A percentile compares a stretch with the other conserved stretches of the same genome.
Evolutionary conservation across 1,140 invertebrate genomes (phyloP).

Genomic region (Battus philenor): DNA sequence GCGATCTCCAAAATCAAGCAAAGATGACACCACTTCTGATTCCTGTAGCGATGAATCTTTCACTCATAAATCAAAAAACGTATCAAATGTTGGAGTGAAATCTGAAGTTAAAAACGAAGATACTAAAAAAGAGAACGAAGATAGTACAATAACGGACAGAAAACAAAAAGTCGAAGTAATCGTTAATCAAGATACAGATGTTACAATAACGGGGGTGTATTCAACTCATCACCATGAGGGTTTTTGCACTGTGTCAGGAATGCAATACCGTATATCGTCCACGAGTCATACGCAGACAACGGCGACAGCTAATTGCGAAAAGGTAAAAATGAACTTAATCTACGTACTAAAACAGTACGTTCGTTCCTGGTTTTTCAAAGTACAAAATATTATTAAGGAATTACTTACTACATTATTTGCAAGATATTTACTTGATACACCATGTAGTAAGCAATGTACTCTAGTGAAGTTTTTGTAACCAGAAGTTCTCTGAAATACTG

Average conservation of each 20-base stretch:
- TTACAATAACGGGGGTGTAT: conserved; percentile 90
- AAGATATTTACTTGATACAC: too few species aligned
- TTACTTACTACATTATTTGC: too few species aligned
- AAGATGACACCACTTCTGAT: conserved; percentile 74
- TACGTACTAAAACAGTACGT: too few species aligned
- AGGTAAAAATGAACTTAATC: too few species aligned
- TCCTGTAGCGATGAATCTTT: conserved; percentile 75
- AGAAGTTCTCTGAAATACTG: too few species aligned
- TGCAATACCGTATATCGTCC: conserved; percentile 88
- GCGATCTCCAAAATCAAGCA: conserved; percentile 76
- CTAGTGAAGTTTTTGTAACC: too few species aligned
- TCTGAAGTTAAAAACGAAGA: conserved; percentile 76
- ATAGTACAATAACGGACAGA: conserved; percentile 71
- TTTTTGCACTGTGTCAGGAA: conserved; percentile 87
- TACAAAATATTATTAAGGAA: too few species aligned
- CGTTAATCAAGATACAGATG: conserved; percentile 89
- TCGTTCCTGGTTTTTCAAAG: too few species aligned
- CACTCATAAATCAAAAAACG: conserved; percentile 70
- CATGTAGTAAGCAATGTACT: too few species aligned
- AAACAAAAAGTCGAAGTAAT: conserved; percentile 82
- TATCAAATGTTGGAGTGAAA: conserved; percentile 63
- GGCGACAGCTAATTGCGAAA: conserved; percentile 83
- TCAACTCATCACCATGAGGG: conserved; percentile 85
- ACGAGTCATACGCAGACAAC: conserved; percentile 87
- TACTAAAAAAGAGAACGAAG: conserved; percentile 75